Evolutionary conservation across 2,797 vertebrate species (phyloP).

Genomic region (Eutrigla gurnardus): DNA sequence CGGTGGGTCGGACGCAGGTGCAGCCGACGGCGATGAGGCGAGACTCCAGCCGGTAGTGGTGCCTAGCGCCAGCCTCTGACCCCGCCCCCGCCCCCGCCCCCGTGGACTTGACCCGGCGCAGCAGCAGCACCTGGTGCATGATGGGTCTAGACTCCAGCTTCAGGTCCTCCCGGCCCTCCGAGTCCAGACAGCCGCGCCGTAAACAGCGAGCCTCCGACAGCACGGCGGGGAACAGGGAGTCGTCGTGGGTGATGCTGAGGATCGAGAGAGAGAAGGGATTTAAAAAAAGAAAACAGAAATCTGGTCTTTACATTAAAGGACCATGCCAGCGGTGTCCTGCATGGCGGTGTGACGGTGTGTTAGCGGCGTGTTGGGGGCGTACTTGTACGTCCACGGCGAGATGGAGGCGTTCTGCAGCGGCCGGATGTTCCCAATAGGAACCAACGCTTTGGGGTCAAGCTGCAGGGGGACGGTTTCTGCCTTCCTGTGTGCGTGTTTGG

Average conservation of each 20-base stretch:
- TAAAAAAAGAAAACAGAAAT: background rate
- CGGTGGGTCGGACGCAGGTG: conserved; percentile 80
- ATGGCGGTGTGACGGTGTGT: background rate
- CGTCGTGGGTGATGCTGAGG: conserved; percentile 63
- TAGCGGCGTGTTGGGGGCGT: conserved; percentile 15
- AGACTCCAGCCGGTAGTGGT: conserved; percentile 76
- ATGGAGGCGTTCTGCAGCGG: conserved; percentile 76
- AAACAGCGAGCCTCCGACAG: conserved; percentile 75
- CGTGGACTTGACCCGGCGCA: conserved; percentile 64
- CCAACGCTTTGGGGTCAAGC: conserved; percentile 49
- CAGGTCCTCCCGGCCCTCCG: conserved; percentile 58
- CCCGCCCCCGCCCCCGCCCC: background rate
- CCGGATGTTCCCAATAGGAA: background rate
- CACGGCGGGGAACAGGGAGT: conserved; percentile 47
- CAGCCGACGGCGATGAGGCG: conserved; percentile 82
- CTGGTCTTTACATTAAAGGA: background rate
- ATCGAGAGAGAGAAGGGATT: conserved; percentile 6
- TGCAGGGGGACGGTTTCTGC: conserved; percentile 61
- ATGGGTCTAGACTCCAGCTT: conserved; percentile 79
- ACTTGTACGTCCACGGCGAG: conserved; percentile 85
- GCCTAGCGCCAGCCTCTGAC: background rate
- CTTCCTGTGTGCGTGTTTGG: conserved; percentile 7
- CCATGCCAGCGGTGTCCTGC: rapidly evolving
- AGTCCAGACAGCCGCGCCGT: conserved; percentile 75
- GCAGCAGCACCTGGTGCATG: conserved; percentile 75